A percentile compares a stretch with the other conserved stretches of the same genome.
Evolutionary conservation across 1,140 invertebrate species (phyloP).

Genomic region (Drosophila ambigua): DNA sequence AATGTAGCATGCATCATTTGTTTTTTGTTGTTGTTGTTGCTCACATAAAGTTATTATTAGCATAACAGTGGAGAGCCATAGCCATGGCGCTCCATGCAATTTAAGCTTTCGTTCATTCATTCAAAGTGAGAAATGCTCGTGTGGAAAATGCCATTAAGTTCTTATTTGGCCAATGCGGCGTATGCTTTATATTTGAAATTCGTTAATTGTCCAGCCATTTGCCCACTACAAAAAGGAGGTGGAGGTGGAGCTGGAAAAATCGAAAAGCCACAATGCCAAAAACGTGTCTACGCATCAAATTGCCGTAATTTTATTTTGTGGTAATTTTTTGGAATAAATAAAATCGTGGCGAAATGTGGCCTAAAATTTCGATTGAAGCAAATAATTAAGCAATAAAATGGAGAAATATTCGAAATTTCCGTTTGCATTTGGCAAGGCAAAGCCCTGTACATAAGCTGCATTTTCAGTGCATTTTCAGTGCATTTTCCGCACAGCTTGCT

Average conservation of each 20-base stretch:
- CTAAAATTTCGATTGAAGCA: background rate
- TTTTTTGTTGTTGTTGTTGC: background rate
- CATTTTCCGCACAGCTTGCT: too few species aligned
- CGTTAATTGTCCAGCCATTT: constrained; percentile 39
- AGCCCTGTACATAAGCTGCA: background rate
- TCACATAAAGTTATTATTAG: constrained; percentile 49
- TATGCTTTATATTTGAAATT: constrained; percentile 12
- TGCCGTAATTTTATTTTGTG: constrained; percentile 31
- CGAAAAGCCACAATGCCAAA: constrained; percentile 66
- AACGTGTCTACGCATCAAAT: constrained; percentile 52
- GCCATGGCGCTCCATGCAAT: background rate
- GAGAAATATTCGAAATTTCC: too few species aligned
- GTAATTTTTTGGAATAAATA: constrained; percentile 3
- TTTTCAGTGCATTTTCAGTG: background rate
- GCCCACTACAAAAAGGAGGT: background rate
- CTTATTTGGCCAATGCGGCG: constrained; percentile 2
- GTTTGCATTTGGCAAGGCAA: too few species aligned
- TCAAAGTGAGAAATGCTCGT: constrained; percentile 14
- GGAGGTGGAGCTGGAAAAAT: constrained; percentile 3
- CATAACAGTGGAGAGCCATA: background rate
- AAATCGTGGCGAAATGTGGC: background rate
- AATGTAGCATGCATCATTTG: constrained; percentile 43
- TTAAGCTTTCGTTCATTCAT: constrained; percentile 7
- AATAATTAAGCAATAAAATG: constrained; percentile 10
- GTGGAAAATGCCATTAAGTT: constrained; percentile 7